A percentile compares a stretch with the other conserved stretches of the same genome.
Conservation (phyloP, 2,797 vertebrate genomes). For the Pachyuromys duprasi region DNA sequence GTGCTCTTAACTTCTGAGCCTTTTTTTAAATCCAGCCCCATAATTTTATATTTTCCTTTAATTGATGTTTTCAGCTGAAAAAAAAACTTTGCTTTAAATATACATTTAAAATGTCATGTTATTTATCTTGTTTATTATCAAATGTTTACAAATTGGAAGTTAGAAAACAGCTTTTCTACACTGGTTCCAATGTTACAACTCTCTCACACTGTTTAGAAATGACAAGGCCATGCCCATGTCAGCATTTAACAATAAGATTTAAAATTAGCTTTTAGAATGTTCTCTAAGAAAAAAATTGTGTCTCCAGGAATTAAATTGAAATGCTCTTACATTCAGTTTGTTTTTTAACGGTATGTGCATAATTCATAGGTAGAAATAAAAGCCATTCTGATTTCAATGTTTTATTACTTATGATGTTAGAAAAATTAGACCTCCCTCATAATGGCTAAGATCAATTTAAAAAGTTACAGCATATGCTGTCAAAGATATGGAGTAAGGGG, state of each 20-base stretch:
- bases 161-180: conserved; percentile 44
- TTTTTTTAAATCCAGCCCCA: background rate
- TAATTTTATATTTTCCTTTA: conserved; percentile 14
- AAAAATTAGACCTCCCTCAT: background rate
- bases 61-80: conserved; percentile 45
- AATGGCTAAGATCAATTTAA: too few relatives aligned
- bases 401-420: conserved; percentile 23
- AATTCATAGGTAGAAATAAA: conserved; percentile 29
- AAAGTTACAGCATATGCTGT: background rate
- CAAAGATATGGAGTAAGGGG: background rate
- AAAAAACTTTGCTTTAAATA: conserved; percentile 44
- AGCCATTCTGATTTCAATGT: conserved; percentile 9
- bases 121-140: conserved; percentile 55
- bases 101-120: conserved; percentile 43
- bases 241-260: conserved; percentile 48
- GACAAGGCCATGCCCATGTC: background rate
- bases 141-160: conserved; percentile 63
- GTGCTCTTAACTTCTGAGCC: background rate
- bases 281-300: conserved; percentile 65
- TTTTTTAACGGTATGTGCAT: conserved; percentile 51
- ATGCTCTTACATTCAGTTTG: conserved; percentile 40
- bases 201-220: conserved; percentile 41
- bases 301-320: conserved; percentile 45
- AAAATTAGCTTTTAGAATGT: conserved; percentile 54
- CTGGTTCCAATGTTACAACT: conserved; percentile 50